A percentile compares a stretch with the other conserved stretches of the same genome.
Conservation (phyloP, 2,888 invertebrate genomes). For the Ochropleura leucogaster region DNA sequence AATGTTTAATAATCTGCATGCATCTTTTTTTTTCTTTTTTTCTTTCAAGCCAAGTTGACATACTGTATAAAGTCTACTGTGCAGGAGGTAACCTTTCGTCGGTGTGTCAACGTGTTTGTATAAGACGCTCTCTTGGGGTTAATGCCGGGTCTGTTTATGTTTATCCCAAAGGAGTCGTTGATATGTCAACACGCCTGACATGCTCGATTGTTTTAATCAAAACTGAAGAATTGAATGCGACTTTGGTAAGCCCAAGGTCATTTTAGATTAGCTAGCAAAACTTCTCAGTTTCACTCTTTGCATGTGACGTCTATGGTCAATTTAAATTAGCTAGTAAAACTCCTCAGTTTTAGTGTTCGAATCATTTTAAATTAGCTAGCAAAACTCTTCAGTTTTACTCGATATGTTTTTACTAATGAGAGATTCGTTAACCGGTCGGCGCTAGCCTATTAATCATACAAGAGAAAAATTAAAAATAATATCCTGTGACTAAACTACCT, state of each 20-base stretch:
- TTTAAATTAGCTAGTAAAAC: too few relatives aligned
- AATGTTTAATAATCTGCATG: too few relatives aligned
- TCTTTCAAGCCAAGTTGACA: neutral
- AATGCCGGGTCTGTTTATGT: conserved; percentile 42
- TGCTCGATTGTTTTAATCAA: conserved; percentile 42
- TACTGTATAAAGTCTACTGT: neutral
- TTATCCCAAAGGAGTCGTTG: conserved; percentile 30
- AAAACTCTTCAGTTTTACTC: too few relatives aligned
- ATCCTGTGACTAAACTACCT: too few relatives aligned
- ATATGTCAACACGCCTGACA: conserved; percentile 25
- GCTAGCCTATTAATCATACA: too few relatives aligned
- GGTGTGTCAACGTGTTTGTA: neutral
- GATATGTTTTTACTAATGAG: too few relatives aligned
- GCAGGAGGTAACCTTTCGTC: conserved; percentile 4
- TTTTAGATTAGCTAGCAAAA: neutral
- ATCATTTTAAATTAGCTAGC: too few relatives aligned
- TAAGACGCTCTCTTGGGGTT: conserved; percentile 29
- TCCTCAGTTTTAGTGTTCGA: too few relatives aligned
- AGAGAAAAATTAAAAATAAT: too few relatives aligned
- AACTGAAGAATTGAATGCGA: neutral
- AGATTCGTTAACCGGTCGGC: too few relatives aligned
- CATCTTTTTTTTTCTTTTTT: too few relatives aligned
- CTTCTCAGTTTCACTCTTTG: neutral
- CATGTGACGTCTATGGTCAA: too few relatives aligned
- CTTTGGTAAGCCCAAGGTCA: neutral